Evolutionary conservation across 2,888 invertebrate genomes (phyloP).

Genomic region (Orchestes rusci): DNA sequence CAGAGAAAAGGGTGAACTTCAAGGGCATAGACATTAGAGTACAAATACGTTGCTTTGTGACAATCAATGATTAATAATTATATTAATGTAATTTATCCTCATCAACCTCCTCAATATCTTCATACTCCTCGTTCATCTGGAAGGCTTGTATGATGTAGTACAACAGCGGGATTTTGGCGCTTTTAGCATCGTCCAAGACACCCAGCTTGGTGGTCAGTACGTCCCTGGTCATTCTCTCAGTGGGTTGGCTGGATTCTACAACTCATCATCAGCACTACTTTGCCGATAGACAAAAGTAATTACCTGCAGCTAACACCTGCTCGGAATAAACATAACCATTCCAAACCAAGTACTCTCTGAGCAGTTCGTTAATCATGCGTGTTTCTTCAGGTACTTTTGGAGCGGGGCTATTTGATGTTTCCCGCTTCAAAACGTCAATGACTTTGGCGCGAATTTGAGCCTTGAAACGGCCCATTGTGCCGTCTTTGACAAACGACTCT

Average conservation of each 20-base stretch:
- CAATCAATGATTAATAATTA: no score
- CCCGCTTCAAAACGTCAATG: constrained; percentile 40
- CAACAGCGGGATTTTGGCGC: constrained; percentile 41
- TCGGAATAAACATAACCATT: constrained; percentile 61
- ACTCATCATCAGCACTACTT: not conserved
- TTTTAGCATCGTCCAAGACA: constrained; percentile 41
- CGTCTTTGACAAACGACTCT: constrained; percentile 40
- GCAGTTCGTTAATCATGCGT: constrained; percentile 56
- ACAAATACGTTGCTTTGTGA: no score
- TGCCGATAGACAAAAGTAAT: no score
- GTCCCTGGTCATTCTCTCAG: constrained; percentile 36
- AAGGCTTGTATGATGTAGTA: constrained; percentile 42
- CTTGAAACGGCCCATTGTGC: constrained; percentile 40
- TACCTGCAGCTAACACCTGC: constrained; percentile 41
- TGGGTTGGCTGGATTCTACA: constrained; percentile 39
- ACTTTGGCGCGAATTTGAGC: constrained; percentile 43
- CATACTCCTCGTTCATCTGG: no score
- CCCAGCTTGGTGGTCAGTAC: constrained; percentile 40
- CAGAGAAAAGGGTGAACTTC: constrained; percentile 79
- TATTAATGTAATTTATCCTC: no score
- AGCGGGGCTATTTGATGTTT: constrained; percentile 26
- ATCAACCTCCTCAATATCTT: no score
- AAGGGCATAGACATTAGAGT: no score
- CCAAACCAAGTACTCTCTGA: constrained; percentile 63
- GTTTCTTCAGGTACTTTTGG: constrained; percentile 42